Conservation (phyloP, 2,797 vertebrate species). For the Balearica regulorum region DNA sequence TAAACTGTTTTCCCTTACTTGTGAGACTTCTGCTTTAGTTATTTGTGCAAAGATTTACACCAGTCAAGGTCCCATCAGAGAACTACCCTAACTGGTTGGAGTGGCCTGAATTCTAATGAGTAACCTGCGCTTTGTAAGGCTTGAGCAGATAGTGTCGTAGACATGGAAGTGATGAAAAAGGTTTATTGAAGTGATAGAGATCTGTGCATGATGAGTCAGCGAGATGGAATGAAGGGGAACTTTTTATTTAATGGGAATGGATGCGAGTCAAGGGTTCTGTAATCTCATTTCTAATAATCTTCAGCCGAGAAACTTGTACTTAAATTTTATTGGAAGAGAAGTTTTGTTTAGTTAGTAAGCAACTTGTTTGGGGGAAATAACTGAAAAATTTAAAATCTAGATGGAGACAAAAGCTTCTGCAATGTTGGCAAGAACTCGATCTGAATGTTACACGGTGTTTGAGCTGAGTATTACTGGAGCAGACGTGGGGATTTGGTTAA, state of each 20-base stretch:
- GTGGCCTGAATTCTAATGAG: not conserved
- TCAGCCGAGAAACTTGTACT: not conserved
- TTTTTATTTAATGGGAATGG: not conserved
- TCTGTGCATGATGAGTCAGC: not conserved
- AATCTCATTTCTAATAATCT: not conserved
- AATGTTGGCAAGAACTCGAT: not conserved
- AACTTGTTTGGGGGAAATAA: not conserved
- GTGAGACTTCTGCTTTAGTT: not conserved
- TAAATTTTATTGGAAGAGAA: not conserved
- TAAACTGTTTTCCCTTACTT: not conserved
- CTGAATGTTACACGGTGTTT: not conserved
- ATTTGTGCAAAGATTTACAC: not conserved
- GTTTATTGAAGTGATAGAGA: not conserved
- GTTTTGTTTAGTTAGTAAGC: not conserved
- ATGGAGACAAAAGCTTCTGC: not conserved
- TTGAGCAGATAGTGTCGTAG: not conserved
- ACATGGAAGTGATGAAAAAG: not conserved
- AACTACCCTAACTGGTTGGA: not conserved
- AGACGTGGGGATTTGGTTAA: not conserved
- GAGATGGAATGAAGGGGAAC: not conserved
- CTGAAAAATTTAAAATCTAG: not conserved
- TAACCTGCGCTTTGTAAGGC: not conserved
- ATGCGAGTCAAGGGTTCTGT: not conserved
- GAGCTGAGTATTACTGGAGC: not conserved
- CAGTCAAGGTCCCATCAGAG: not conserved